phyloP scores from a whole-genome alignment of 1,140 invertebrate species.

The Teleopsis dalmanni region DNA sequence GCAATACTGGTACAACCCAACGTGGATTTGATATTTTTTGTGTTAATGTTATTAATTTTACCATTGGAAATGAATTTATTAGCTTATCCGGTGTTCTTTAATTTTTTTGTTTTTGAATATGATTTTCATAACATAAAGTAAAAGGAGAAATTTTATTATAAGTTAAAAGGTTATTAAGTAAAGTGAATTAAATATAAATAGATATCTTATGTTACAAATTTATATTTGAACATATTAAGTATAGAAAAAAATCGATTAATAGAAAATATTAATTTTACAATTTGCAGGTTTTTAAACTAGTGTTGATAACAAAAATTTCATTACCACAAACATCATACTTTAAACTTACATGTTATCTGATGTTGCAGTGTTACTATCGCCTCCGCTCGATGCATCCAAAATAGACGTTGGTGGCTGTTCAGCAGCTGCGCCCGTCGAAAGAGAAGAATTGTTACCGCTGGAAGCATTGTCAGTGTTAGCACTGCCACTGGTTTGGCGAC shows the following conservation, averaged over 20 bases:
- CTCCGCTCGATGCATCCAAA: conserved; percentile 2
- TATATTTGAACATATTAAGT: too few relatives aligned
- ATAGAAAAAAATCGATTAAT: too few relatives aligned
- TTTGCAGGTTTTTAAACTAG: too few relatives aligned
- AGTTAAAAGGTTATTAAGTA: too few relatives aligned
- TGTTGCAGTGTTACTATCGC: conserved; percentile 3
- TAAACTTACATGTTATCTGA: conserved; percentile 29
- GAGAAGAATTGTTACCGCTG: not conserved
- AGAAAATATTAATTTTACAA: too few relatives aligned
- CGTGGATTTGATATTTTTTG: conserved; percentile 91
- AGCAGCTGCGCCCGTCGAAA: not conserved
- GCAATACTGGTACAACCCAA: conserved; percentile 95
- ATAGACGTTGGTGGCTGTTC: conserved; percentile 9
- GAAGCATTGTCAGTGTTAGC: conserved; percentile 5
- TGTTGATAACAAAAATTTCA: not conserved
- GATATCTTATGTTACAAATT: too few relatives aligned
- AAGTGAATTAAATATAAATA: too few relatives aligned
- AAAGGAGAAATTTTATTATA: not conserved
- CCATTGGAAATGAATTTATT: conserved; percentile 64
- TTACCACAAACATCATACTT: not conserved
- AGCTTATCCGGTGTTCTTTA: conserved; percentile 31
- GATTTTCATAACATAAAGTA: not conserved
- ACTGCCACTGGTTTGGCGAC: conserved; percentile 17
- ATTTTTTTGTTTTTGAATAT: not conserved
- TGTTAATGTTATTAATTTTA: conserved; percentile 78